phyloP scores from a whole-genome alignment of 2,113 vertebrate genomes.

The Polyodon spathula region DNA sequence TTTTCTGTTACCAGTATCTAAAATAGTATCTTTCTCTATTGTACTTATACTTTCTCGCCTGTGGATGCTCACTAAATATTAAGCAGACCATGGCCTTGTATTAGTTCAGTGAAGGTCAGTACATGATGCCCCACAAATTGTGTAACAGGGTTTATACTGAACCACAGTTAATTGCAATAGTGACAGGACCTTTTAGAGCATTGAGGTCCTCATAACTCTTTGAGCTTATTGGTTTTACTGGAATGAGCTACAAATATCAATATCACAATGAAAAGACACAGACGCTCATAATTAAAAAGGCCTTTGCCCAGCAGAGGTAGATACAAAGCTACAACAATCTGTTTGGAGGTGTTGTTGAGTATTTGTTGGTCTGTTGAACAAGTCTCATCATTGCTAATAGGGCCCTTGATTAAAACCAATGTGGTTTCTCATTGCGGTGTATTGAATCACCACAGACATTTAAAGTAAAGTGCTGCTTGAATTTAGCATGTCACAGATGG shows the following conservation, averaged over 20 bases:
- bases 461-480: no score
- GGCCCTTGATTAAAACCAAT: not conserved
- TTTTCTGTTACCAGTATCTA: not conserved
- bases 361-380: slow-evolving; percentile 1
- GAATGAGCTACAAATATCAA: not conserved
- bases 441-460: no score
- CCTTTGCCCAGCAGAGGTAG: slow-evolving; percentile 13
- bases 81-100: not conserved
- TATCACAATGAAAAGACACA: slow-evolving; percentile 6
- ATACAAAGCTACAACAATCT: slow-evolving; percentile 6
- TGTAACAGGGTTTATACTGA: not conserved
- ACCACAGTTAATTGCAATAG: not conserved
- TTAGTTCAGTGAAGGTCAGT: not conserved
- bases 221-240: not conserved
- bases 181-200: not conserved
- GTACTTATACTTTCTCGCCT: not conserved
- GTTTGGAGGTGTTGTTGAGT: not conserved
- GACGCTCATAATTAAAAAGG: not conserved
- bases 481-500: no score
- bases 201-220: not conserved
- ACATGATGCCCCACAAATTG: not conserved
- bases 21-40: slow-evolving; percentile 2
- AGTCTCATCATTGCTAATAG: not conserved
- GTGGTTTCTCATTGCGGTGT: no score
- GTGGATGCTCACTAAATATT: slow-evolving; percentile 1